Evolutionary conservation across 2,888 invertebrate genomes (phyloP).

Genomic region (Carpatolechia fugitivella): DNA sequence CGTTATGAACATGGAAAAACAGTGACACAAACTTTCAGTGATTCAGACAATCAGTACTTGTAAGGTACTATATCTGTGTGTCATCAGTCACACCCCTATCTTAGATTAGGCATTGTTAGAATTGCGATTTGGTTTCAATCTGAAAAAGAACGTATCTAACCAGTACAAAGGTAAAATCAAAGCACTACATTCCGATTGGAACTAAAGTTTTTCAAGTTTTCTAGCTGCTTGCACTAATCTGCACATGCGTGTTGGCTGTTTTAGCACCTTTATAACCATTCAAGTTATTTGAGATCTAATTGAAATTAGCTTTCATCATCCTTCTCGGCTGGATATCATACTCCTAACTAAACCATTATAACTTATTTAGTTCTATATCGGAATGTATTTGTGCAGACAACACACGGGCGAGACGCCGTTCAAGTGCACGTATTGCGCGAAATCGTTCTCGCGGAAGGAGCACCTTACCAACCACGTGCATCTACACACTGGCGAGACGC

Average conservation of each 20-base stretch:
- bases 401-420: conserved; percentile 90
- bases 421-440: conserved; percentile 84
- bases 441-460: conserved; percentile 87
- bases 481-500: conserved; percentile 85
- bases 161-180: neutral
- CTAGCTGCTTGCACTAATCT: neutral
- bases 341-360: too few species aligned
- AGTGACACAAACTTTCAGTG: too few species aligned
- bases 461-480: conserved; percentile 93
- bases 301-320: neutral
- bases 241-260: neutral
- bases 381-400: conserved; percentile 68
- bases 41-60: too few species aligned
- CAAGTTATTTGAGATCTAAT: neutral
- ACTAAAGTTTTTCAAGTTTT: conserved; percentile 14
- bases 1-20: too few species aligned
- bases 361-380: conserved; percentile 5
- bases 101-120: too few species aligned
- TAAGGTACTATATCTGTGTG: too few species aligned
- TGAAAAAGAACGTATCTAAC: neutral
- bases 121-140: conserved; percentile 10
- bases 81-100: too few species aligned
- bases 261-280: neutral
- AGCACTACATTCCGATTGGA: conserved; percentile 31
- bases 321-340: too few species aligned